Conservation (phyloP, 2,113 vertebrate genomes). For the Ursus arctos region DNA sequence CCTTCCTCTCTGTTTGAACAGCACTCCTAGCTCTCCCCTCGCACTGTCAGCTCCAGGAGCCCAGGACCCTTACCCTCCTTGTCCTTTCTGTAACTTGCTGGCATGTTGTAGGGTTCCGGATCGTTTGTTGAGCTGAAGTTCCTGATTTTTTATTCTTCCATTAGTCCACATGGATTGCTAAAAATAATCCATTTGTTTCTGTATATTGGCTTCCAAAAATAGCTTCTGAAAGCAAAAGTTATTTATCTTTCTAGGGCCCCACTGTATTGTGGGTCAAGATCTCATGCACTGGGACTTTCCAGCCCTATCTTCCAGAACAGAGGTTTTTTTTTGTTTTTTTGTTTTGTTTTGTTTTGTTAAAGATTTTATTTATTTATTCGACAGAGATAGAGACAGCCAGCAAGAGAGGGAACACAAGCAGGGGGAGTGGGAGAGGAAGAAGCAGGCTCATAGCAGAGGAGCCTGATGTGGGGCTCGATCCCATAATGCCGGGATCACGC, state of each 20-base stretch:
- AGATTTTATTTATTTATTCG: no score
- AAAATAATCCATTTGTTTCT: background rate
- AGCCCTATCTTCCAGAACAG: background rate
- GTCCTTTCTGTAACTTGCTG: background rate
- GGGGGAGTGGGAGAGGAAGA: no score
- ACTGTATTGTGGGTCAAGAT: background rate
- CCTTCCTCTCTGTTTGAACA: background rate
- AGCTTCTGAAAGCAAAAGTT: conserved; percentile 9
- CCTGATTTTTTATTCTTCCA: background rate
- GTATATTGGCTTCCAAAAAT: background rate
- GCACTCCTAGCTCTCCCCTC: background rate
- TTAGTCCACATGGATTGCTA: background rate
- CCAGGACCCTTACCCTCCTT: background rate
- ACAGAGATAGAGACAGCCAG: no score
- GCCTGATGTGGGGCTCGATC: no score
- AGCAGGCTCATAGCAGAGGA: no score
- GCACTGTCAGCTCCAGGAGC: background rate
- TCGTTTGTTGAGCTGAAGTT: background rate
- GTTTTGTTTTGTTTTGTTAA: no score
- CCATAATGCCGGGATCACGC: no score
- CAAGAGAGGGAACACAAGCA: no score
- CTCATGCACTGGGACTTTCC: background rate
- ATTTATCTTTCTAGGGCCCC: background rate
- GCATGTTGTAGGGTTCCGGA: background rate
- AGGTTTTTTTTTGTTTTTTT: background rate